A percentile compares a stretch with the other conserved stretches of the same genome.
phyloP scores from a whole-genome alignment of 2,888 invertebrate species.

The Graphium colonna region DNA sequence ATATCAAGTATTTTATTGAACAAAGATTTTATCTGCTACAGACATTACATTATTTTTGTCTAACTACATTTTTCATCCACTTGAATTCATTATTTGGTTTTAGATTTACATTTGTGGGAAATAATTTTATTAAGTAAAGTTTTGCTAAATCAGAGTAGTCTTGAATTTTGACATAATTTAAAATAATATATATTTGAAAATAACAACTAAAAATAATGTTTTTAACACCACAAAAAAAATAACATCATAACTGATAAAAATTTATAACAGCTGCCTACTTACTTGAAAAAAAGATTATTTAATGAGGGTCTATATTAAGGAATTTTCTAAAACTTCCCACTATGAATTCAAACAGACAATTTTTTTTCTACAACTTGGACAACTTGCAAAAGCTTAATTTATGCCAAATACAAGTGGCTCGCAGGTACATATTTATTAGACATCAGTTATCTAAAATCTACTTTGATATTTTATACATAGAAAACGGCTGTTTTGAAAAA shows the following conservation, averaged over 20 bases:
- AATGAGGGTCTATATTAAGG: too few species aligned
- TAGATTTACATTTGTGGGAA: too few species aligned
- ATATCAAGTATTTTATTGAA: not conserved
- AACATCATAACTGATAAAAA: too few species aligned
- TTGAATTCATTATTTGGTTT: not conserved
- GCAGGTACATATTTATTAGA: constrained; percentile 49
- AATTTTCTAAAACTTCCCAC: constrained; percentile 2
- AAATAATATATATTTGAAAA: too few species aligned
- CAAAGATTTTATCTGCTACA: constrained; percentile 5
- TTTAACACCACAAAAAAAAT: too few species aligned
- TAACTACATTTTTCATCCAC: constrained; percentile 30
- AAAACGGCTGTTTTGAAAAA: constrained; percentile 6
- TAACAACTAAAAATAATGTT: too few species aligned
- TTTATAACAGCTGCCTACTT: too few species aligned
- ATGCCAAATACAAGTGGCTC: constrained; percentile 43
- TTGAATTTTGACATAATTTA: too few species aligned
- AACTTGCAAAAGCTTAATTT: constrained; percentile 41
- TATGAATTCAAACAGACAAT: not conserved
- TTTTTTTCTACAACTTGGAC: constrained; percentile 27
- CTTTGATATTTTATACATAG: not conserved
- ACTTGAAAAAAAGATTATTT: too few species aligned
- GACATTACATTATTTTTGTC: constrained; percentile 8
- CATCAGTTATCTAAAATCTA: constrained; percentile 33
- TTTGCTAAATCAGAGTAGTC: too few species aligned
- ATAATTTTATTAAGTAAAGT: too few species aligned